Percentiles rank a stretch among this genome's conserved stretches.
These are phyloP conservation scores for Tupaia tana DNA, from an alignment of 2,113 vertebrate genomes.

Conservation along the genomic window DNA sequence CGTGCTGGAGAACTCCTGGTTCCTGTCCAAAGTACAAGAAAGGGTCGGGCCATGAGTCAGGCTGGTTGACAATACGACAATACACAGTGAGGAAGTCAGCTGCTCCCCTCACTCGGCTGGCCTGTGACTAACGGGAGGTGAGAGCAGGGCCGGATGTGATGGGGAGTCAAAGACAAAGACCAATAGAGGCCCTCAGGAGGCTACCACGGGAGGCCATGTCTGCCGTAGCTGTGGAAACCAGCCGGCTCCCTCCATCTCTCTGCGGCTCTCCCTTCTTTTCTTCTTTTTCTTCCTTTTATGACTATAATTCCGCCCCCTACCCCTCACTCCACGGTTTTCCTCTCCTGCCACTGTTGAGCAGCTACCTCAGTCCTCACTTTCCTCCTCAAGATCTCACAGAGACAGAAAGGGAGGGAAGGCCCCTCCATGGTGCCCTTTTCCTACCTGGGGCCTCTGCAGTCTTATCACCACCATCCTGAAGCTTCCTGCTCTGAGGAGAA, in stretches of 20 bases:
- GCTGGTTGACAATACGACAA: not conserved
- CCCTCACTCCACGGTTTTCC: not conserved
- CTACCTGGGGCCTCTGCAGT: not conserved
- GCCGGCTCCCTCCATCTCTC: not conserved
- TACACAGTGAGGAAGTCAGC: conserved; percentile 24
- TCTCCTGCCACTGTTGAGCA: not conserved
- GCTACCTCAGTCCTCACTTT: not conserved
- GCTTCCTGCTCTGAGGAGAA: not conserved
- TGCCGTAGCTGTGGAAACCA: not conserved
- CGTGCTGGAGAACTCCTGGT: not conserved
- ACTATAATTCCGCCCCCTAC: not conserved
- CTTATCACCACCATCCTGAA: too few species aligned
- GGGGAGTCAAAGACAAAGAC: not conserved
- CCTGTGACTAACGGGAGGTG: conserved; percentile 13
- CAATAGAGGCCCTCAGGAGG: not conserved
- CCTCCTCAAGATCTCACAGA: not conserved
- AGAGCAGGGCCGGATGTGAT: not conserved
- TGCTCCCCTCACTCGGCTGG: not conserved
- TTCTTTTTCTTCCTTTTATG: not conserved
- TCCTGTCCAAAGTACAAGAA: not conserved
- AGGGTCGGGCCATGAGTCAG: not conserved
- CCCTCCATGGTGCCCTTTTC: too few species aligned
- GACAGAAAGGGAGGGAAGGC: not conserved
- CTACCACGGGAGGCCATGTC: not conserved
- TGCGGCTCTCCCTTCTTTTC: too few species aligned